Evolutionary conservation across 92 coral and sea anemone species (phyloP).

Genomic region (Epizoanthus fatuus): DNA sequence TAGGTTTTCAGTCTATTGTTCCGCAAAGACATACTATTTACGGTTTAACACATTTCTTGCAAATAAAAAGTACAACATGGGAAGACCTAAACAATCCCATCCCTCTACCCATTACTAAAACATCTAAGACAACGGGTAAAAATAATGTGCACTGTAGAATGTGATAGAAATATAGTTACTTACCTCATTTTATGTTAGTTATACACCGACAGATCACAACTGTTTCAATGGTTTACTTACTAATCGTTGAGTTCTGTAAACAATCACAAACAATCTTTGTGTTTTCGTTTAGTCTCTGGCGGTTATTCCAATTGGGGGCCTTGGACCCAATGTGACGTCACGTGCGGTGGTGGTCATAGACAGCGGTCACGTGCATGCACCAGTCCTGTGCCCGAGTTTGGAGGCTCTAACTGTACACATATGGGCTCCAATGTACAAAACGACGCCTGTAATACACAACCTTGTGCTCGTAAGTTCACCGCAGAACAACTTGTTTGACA

Average conservation of each 20-base stretch:
- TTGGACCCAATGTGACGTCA: constrained; percentile 98
- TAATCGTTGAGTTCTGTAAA: not conserved
- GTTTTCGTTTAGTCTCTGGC: constrained; percentile 78
- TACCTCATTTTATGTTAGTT: too few relatives aligned
- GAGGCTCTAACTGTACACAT: constrained; percentile 89
- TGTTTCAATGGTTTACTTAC: too few relatives aligned
- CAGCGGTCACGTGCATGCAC: constrained; percentile 98
- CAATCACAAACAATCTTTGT: not conserved
- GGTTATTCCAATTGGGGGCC: constrained; percentile 94
- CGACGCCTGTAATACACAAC: constrained; percentile 90
- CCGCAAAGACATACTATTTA: too few relatives aligned
- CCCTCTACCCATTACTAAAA: too few relatives aligned
- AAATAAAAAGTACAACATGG: too few relatives aligned
- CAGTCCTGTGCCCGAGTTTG: constrained; percentile 91
- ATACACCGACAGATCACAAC: too few relatives aligned
- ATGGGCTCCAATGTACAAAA: constrained; percentile 80
- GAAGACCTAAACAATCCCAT: too few relatives aligned
- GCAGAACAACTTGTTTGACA: not conserved
- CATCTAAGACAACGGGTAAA: too few relatives aligned
- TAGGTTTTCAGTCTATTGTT: too few relatives aligned
- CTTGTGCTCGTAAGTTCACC: constrained; percentile 86
- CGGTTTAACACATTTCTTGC: too few relatives aligned
- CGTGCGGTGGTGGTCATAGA: constrained; percentile 97
- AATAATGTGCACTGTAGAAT: too few relatives aligned
- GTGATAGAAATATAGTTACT: too few relatives aligned